Evolutionary conservation across 2,113 vertebrate genomes (phyloP).

Genomic region (Onychostoma macrolepis): DNA sequence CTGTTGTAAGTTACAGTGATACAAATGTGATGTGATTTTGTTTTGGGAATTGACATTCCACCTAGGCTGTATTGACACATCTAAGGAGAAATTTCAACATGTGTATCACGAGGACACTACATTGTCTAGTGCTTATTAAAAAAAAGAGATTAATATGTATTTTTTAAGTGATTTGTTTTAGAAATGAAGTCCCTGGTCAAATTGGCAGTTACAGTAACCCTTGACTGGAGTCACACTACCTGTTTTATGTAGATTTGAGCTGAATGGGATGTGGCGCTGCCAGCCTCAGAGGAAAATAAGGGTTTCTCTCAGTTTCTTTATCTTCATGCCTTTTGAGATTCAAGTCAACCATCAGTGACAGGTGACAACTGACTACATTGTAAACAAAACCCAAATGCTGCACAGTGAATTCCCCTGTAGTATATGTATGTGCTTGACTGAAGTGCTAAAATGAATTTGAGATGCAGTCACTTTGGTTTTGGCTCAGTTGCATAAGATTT

Average conservation of each 20-base stretch:
- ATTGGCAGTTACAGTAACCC: neutral
- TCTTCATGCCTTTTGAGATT: neutral
- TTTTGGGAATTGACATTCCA: neutral
- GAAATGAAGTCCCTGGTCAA: neutral
- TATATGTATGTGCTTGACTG: neutral
- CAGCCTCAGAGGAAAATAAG: neutral
- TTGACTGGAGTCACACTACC: neutral
- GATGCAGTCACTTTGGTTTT: neutral
- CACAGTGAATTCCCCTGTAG: neutral
- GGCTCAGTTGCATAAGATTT: neutral
- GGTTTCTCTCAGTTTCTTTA: neutral
- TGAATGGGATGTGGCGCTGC: neutral
- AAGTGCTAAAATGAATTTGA: neutral
- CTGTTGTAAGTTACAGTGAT: neutral
- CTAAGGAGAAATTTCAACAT: neutral
- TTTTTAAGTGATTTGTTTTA: neutral
- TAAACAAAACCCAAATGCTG: neutral
- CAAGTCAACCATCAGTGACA: neutral
- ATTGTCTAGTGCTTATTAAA: neutral
- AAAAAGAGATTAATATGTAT: neutral
- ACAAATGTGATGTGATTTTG: neutral
- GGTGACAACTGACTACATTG: neutral
- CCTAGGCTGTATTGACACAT: neutral
- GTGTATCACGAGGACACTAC: neutral
- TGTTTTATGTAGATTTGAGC: neutral